These are phyloP conservation scores for Lethocerus indicus DNA, from an alignment of 1,140 invertebrate species.

Conservation along the genomic window DNA sequence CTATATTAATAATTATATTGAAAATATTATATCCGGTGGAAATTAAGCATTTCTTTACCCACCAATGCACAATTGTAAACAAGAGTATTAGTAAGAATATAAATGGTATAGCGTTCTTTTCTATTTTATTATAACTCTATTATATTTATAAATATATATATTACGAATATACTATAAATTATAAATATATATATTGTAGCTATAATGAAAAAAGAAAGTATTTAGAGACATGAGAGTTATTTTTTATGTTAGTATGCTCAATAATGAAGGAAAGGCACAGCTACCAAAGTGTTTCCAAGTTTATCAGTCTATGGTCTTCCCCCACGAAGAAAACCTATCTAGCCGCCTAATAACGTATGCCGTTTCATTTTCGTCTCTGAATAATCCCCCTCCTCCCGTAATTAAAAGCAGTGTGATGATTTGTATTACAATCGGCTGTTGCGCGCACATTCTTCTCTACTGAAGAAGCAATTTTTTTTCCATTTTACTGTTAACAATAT, in stretches of 20 bases:
- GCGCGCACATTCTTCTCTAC: too few relatives aligned
- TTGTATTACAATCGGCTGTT: too few relatives aligned
- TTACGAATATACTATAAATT: constrained; percentile 19
- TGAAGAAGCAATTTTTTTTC: too few relatives aligned
- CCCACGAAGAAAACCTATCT: constrained; percentile 10
- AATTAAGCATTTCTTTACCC: constrained; percentile 16
- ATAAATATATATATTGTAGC: constrained; percentile 18
- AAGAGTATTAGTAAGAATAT: constrained; percentile 17
- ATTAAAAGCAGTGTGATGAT: too few relatives aligned
- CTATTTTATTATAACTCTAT: constrained; percentile 21
- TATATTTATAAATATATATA: constrained; percentile 16
- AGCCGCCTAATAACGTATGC: too few relatives aligned
- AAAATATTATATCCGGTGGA: constrained; percentile 15
- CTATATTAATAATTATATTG: constrained; percentile 13
- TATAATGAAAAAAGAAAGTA: constrained; percentile 17
- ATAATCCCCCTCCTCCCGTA: too few relatives aligned
- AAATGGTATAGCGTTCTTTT: constrained; percentile 19
- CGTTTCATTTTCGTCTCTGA: too few relatives aligned
- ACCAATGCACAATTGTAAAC: constrained; percentile 18
- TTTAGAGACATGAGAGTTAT: constrained; percentile 20
- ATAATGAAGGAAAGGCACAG: constrained; percentile 10
- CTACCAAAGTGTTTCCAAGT: constrained; percentile 16
- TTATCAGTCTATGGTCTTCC: constrained; percentile 17
- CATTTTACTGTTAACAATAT: too few relatives aligned
- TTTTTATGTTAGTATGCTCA: constrained; percentile 21